Conservation (phyloP, 2,113 vertebrate genomes). For the Sturnira hondurensis region DNA sequence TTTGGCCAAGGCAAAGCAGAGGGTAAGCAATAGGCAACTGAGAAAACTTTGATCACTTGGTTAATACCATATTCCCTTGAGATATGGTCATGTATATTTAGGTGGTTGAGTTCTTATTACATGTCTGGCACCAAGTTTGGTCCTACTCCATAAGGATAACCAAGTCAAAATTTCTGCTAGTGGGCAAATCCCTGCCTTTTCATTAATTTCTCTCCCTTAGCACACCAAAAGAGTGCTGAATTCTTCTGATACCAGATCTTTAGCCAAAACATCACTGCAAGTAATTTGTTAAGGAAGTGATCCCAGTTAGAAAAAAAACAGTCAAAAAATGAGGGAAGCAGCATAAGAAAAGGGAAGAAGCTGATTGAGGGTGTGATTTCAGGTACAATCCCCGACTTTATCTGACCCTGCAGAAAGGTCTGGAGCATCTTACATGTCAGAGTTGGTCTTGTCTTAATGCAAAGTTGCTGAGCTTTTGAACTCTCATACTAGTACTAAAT, state of each 20-base stretch:
- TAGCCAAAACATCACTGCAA: not conserved
- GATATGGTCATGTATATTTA: not conserved
- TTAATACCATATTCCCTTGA: not conserved
- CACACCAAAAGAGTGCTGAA: not conserved
- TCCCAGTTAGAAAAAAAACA: not conserved
- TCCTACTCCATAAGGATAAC: not conserved
- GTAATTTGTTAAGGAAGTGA: conserved; percentile 1
- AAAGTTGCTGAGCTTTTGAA: not conserved
- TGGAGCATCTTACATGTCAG: not conserved
- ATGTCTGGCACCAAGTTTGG: not conserved
- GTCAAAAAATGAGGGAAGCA: not conserved
- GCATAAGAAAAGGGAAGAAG: not conserved
- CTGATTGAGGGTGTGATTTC: not conserved
- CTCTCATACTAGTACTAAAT: not conserved
- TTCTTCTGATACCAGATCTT: not conserved
- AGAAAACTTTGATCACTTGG: not conserved
- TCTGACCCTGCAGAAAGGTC: not conserved
- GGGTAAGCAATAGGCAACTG: not conserved
- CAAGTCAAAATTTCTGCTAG: not conserved
- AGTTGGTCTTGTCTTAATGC: not conserved
- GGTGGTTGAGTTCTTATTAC: not conserved
- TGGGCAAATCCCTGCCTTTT: not conserved
- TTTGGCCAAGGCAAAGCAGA: conserved; percentile 10
- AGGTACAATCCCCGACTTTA: not conserved
- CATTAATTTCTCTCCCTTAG: not conserved